Percentiles rank a stretch among this genome's conserved stretches.
Evolutionary conservation across 1,140 invertebrate genomes (phyloP).

Genomic region (Bombus superbus): DNA sequence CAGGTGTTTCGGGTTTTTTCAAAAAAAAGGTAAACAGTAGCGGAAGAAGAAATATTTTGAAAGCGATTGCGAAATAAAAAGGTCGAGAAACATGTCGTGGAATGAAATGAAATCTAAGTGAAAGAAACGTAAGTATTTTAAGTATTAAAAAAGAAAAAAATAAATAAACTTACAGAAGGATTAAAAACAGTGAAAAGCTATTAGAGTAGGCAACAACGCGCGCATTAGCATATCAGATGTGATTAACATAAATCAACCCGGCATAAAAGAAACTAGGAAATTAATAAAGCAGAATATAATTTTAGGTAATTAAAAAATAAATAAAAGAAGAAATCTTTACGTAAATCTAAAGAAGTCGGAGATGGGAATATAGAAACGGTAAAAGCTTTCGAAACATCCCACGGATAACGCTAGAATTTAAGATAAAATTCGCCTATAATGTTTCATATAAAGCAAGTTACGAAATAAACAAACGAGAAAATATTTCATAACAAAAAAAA

Average conservation of each 20-base stretch:
- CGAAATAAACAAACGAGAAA: neutral
- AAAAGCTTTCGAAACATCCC: too few species aligned
- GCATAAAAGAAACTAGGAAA: neutral
- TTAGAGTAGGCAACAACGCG: too few species aligned
- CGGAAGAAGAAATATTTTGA: neutral
- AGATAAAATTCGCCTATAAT: too few species aligned
- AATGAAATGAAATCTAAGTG: too few species aligned
- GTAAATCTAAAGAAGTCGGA: too few species aligned
- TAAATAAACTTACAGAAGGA: neutral
- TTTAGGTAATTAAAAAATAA: neutral
- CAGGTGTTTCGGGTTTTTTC: neutral
- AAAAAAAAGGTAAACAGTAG: neutral
- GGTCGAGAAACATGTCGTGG: too few species aligned
- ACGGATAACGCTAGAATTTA: too few species aligned
- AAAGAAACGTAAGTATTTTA: too few species aligned
- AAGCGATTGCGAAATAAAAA: neutral
- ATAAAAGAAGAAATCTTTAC: neutral
- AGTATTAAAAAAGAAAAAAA: too few species aligned
- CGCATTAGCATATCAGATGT: neutral
- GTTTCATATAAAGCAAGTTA: too few species aligned
- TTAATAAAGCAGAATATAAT: neutral
- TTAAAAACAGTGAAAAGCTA: too few species aligned
- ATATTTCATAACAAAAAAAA: neutral
- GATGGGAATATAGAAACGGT: neutral
- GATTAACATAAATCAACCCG: neutral